These are phyloP conservation scores for Unio pictorum DNA, from an alignment of 2,888 invertebrate genomes.

Conservation along the genomic window DNA sequence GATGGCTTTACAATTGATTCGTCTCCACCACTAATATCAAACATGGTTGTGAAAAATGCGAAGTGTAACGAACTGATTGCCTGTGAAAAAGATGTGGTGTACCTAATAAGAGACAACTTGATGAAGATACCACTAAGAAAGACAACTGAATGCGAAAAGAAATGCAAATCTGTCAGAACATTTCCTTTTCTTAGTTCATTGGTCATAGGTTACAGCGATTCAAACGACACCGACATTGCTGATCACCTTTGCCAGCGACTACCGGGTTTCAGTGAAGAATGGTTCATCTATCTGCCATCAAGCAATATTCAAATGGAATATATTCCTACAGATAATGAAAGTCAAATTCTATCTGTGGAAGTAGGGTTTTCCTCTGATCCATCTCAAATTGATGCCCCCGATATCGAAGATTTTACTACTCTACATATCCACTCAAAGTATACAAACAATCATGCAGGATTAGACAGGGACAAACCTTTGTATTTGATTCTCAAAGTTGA, in stretches of 20 bases:
- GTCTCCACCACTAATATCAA: slow-evolving; percentile 23
- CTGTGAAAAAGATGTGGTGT: slow-evolving; percentile 15
- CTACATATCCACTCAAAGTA: slow-evolving; percentile 9
- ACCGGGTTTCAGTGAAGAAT: slow-evolving; percentile 10
- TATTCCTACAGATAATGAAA: slow-evolving; percentile 20
- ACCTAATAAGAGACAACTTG: slow-evolving; percentile 12
- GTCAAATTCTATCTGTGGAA: slow-evolving; percentile 31
- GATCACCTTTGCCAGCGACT: slow-evolving; percentile 15
- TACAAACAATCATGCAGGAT: slow-evolving; percentile 23
- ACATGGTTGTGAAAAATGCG: slow-evolving; percentile 22
- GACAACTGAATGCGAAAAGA: neutral
- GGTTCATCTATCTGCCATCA: slow-evolving; percentile 26
- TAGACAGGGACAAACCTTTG: slow-evolving; percentile 18
- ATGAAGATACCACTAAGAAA: neutral
- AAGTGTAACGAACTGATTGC: slow-evolving; percentile 11
- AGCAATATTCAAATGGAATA: slow-evolving; percentile 33
- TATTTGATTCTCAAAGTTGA: slow-evolving; percentile 24
- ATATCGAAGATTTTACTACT: slow-evolving; percentile 14
- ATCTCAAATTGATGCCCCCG: slow-evolving; percentile 16
- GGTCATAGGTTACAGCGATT: neutral
- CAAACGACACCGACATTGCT: slow-evolving; percentile 13
- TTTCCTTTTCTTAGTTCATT: neutral
- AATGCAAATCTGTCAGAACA: neutral
- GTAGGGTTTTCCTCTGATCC: slow-evolving; percentile 33
- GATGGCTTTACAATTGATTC: slow-evolving; percentile 45